Conservation (phyloP, 2,113 vertebrate genomes). For the Atherinomorus stipes region DNA sequence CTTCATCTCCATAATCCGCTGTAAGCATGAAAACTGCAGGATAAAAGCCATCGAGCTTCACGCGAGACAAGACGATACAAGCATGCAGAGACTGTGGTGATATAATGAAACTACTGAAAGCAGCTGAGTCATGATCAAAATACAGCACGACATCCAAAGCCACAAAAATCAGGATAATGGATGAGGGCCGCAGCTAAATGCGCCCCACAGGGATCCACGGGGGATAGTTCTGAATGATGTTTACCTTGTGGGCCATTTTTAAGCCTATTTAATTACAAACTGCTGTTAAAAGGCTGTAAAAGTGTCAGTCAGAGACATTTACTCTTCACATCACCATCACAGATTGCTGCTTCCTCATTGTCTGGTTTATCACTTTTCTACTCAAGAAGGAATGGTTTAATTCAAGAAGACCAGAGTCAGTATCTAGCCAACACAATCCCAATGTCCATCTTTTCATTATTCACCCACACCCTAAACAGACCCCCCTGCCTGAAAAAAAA, state of each 20-base stretch:
- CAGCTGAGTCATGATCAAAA: slow-evolving; percentile 60
- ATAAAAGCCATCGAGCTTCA: slow-evolving; percentile 36
- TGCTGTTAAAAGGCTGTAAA: not conserved
- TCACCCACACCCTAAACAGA: slow-evolving; percentile 10
- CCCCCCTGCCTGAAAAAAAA: too few relatives aligned
- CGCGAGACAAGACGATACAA: slow-evolving; percentile 58
- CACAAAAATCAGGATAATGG: not conserved
- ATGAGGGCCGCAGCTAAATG: not conserved
- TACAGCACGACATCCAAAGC: not conserved
- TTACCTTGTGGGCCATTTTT: not conserved
- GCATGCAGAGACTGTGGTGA: slow-evolving; percentile 27
- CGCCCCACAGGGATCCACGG: too few relatives aligned
- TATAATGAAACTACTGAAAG: slow-evolving; percentile 17
- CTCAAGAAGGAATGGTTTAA: too few relatives aligned
- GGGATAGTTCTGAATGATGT: not conserved
- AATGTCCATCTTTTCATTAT: slow-evolving; percentile 38
- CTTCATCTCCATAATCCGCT: slow-evolving; percentile 60
- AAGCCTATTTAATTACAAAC: not conserved
- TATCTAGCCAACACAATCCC: too few relatives aligned
- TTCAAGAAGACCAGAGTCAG: too few relatives aligned
- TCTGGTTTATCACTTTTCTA: too few relatives aligned
- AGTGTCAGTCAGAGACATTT: not conserved
- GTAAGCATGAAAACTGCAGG: slow-evolving; percentile 45
- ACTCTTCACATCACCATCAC: too few relatives aligned
- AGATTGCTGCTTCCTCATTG: too few relatives aligned